phyloP scores from a whole-genome alignment of 2,113 vertebrate species.

The Cariama cristata region DNA sequence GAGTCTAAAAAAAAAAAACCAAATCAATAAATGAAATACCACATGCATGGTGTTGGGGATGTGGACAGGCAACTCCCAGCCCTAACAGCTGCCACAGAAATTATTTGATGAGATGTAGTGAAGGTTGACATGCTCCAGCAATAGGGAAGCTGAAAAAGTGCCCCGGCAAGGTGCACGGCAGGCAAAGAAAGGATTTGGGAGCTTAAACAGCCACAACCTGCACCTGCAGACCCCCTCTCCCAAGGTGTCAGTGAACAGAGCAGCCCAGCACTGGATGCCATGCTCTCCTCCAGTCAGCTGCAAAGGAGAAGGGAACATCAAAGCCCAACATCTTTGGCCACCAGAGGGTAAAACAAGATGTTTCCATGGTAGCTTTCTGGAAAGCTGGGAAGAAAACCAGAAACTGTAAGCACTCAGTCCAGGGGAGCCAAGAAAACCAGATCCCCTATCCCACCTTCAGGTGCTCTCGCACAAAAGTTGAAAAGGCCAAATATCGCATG shows the following conservation, averaged over 20 bases:
- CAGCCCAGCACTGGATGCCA: not conserved
- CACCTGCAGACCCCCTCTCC: not conserved
- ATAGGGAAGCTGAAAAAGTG: not conserved
- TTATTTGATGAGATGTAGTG: not conserved
- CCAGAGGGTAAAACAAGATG: not conserved
- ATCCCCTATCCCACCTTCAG: not conserved
- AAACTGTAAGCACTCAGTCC: rapidly evolving
- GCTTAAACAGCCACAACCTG: not conserved
- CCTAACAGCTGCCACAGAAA: not conserved
- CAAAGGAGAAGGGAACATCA: not conserved
- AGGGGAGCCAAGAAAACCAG: not conserved
- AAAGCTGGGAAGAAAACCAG: not conserved
- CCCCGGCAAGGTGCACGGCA: not conserved
- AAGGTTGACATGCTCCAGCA: not conserved
- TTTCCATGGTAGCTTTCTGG: not conserved
- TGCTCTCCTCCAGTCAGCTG: not conserved
- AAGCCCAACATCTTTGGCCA: not conserved
- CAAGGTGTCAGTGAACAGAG: not conserved
- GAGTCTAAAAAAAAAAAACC: not conserved
- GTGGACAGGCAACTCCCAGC: not conserved
- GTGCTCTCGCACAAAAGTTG: not conserved
- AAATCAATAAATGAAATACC: not conserved
- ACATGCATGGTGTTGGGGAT: not conserved
- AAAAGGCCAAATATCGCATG: not conserved
- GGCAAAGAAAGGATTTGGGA: not conserved